Evolutionary conservation across 2,888 invertebrate species (phyloP).

Genomic region (Eumerus sabulonum): DNA sequence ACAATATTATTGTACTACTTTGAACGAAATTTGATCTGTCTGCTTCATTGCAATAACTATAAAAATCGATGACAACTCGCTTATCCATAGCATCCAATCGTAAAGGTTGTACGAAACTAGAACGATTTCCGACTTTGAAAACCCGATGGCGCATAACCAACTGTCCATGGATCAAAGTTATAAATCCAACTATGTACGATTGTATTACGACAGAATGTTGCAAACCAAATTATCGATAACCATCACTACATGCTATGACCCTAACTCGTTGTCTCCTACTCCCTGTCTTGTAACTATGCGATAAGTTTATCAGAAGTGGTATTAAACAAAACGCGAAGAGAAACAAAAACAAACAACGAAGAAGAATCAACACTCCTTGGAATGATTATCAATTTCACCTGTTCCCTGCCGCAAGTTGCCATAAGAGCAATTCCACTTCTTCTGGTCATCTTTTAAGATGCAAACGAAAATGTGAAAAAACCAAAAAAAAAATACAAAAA

Average conservation of each 20-base stretch:
- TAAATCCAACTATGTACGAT: constrained; percentile 11
- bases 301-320: constrained; percentile 47
- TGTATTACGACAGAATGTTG: constrained; percentile 63
- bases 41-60: constrained; percentile 31
- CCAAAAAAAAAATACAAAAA: too few relatives aligned
- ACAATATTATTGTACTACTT: constrained; percentile 49
- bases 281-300: constrained; percentile 47
- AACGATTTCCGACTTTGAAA: constrained; percentile 56
- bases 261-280: too few relatives aligned
- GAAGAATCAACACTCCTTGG: constrained; percentile 4
- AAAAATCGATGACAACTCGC: constrained; percentile 19
- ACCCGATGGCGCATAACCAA: constrained; percentile 47
- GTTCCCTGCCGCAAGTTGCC: constrained; percentile 39
- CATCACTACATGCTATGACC: constrained; percentile 47
- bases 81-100: too few relatives aligned
- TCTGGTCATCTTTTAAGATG: constrained; percentile 47
- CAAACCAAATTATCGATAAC: constrained; percentile 61
- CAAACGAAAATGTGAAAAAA: constrained; percentile 18
- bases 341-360: constrained; percentile 13
- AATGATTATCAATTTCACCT: constrained; percentile 64
- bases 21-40: constrained; percentile 36
- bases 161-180: constrained; percentile 39
- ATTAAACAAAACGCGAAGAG: too few relatives aligned
- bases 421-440: constrained; percentile 21
- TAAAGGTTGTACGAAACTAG: constrained; percentile 44